Percentiles rank a stretch among this genome's conserved stretches.
Conservation (phyloP, 2,888 invertebrate species). For the Escarpia spicata region DNA sequence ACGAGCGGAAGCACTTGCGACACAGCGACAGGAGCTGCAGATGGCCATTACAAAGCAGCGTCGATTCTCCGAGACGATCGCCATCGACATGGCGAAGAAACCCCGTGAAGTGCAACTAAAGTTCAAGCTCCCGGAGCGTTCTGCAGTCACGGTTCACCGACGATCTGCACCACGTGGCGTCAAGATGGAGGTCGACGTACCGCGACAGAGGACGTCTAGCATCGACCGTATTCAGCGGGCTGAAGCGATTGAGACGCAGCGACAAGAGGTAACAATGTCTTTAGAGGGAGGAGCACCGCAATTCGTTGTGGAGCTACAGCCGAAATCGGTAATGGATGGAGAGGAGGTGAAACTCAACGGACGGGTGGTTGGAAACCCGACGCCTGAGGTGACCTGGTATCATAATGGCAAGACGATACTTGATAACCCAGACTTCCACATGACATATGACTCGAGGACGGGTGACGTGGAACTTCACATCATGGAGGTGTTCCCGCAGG, state of each 20-base stretch:
- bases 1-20: slow-evolving; percentile 37
- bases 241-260: slow-evolving; percentile 42
- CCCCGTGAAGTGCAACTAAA: slow-evolving; percentile 52
- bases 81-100: slow-evolving; percentile 38
- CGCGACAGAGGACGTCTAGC: slow-evolving; percentile 27
- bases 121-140: slow-evolving; percentile 45
- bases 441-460: slow-evolving; percentile 57
- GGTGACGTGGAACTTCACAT: slow-evolving; percentile 82
- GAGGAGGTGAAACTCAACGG: slow-evolving; percentile 59
- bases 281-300: slow-evolving; percentile 41
- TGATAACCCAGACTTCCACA: slow-evolving; percentile 51
- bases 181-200: slow-evolving; percentile 40
- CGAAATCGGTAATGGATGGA: slow-evolving; percentile 57
- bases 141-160: slow-evolving; percentile 35
- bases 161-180: slow-evolving; percentile 34
- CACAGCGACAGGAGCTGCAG: slow-evolving; percentile 41
- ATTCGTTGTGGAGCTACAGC: slow-evolving; percentile 41
- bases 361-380: slow-evolving; percentile 84
- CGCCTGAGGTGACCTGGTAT: slow-evolving; percentile 95
- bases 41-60: slow-evolving; percentile 37
- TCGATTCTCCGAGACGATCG: slow-evolving; percentile 41
- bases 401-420: slow-evolving; percentile 75
- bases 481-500: slow-evolving; percentile 93
- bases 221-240: slow-evolving; percentile 31
- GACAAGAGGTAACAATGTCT: slow-evolving; percentile 40